Evolutionary conservation across 2,888 invertebrate genomes (phyloP), one percentile per base, ranked within the genome.

Genomic region (Lamproptera curius): DNA sequence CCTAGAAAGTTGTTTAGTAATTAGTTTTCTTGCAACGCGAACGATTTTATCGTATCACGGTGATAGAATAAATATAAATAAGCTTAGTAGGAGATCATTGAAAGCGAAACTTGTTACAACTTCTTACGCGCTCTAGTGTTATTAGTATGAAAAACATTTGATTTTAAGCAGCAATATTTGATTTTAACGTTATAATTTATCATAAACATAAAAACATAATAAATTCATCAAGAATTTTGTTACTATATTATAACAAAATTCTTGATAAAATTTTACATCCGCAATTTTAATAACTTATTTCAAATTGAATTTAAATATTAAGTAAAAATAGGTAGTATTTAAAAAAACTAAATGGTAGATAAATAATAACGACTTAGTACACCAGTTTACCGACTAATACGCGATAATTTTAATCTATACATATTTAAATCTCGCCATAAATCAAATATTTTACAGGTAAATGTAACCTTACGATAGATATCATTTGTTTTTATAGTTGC

Each of bases 391-490:
- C n/a, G n/a, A n/a, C 31, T 35, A 42, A 34, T 42, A 46, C 42
- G 15, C 56, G 63, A 64, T 65, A 64, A 57, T 54, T 56, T 37
- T 66, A 64, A 65, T 67, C 66, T 54, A 47, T 51, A 53, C 40
- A 44, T n/a, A n/a, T 57, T 63, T 61, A 62, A 61, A 59, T 57
- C 57, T 53, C 50, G 63, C 56, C 58, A 55, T 69, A 67, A 68
- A 66, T 65, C 57, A 48, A 47, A 33, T 23, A 39, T 17, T 37
- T 26, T 36, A 43, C 36, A 35, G 58, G 51, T 55, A 55, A 46
- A 13, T 44, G 31, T 36, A 35, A 42, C 10, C 20, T 45, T 31
- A 31, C 2, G 2, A 11, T 11, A 31, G 31, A 31, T 31, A 31
- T n/a, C 31, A 11, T 2, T 31, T 31, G 4, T 28, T 28, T 10